A percentile compares a stretch with the other conserved stretches of the same genome.
These are phyloP conservation scores for Engraulis encrasicolus DNA, from an alignment of 2,113 vertebrate genomes.

Conservation along the genomic window DNA sequence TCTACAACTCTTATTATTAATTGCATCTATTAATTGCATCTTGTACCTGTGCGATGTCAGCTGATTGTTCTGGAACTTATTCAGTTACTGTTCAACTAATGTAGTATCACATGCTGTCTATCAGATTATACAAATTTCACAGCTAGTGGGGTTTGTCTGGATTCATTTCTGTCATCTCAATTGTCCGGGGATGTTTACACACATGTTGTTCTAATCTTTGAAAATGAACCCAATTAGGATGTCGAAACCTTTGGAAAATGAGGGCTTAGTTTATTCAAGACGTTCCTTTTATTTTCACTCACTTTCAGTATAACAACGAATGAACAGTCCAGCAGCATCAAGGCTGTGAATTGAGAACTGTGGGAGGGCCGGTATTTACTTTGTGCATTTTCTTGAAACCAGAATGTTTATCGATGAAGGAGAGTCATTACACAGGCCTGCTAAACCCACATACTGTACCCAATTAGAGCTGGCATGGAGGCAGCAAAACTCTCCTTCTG, in stretches of 20 bases:
- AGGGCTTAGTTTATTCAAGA: conserved; percentile 32
- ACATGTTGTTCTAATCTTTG: conserved; percentile 44
- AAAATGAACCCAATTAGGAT: conserved; percentile 52
- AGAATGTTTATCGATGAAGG: conserved; percentile 60
- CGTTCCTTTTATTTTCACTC: conserved; percentile 51
- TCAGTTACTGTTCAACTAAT: background rate
- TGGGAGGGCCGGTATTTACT: conserved; percentile 60
- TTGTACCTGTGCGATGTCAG: background rate
- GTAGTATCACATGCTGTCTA: background rate
- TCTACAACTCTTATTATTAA: background rate
- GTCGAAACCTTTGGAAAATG: conserved; percentile 37
- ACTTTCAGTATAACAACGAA: conserved; percentile 45
- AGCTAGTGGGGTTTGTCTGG: background rate
- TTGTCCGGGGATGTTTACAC: conserved; percentile 53
- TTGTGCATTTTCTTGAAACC: conserved; percentile 67
- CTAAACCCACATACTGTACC: conserved; percentile 57
- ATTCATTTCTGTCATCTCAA: background rate
- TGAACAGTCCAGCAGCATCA: conserved; percentile 49
- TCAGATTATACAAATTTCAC: background rate
- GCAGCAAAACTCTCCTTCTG: conserved; percentile 45
- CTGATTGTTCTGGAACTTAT: background rate
- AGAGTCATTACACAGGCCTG: conserved; percentile 56
- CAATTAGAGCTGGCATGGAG: conserved; percentile 49
- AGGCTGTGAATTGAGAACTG: conserved; percentile 60
- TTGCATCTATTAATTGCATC: background rate